Conservation (phyloP, 2,888 invertebrate species). For the Teinopalpus imperialis region DNA sequence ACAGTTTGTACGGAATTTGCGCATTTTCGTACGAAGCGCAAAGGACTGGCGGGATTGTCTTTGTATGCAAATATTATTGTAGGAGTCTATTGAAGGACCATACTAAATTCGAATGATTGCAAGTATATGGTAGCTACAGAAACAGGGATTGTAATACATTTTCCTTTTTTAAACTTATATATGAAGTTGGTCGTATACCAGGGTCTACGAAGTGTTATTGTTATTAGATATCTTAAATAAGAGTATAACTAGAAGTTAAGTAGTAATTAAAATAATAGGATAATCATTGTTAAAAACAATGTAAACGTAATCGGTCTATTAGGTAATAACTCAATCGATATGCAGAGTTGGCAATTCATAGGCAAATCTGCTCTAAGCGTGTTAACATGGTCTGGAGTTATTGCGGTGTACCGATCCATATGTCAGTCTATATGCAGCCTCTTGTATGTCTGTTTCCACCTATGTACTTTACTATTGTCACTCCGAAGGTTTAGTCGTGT, state of each 20-base stretch:
- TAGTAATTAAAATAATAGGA: too few species aligned
- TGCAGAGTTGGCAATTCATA: conserved; percentile 69
- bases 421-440: conserved; percentile 37
- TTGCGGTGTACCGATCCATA: conserved; percentile 63
- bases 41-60: conserved; percentile 58
- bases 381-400: conserved; percentile 72
- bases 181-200: too few species aligned
- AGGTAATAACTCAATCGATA: conserved; percentile 61
- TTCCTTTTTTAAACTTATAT: too few species aligned
- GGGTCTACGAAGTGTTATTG: too few species aligned
- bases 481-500: conserved; percentile 12
- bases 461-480: conserved; percentile 33
- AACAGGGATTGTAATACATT: conserved; percentile 48
- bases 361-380: conserved; percentile 71
- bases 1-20: conserved; percentile 57
- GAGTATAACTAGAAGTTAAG: too few species aligned
- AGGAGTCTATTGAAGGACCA: conserved; percentile 64
- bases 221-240: too few species aligned
- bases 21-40: conserved; percentile 65
- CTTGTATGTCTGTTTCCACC: conserved; percentile 30
- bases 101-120: conserved; percentile 51
- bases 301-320: conserved; percentile 23
- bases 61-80: conserved; percentile 74
- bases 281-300: conserved; percentile 20
- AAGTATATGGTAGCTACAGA: conserved; percentile 42